Base-by-base conservation (phyloP, 2,113 vertebrate species). In the Rhipidura dahli region DNA sequence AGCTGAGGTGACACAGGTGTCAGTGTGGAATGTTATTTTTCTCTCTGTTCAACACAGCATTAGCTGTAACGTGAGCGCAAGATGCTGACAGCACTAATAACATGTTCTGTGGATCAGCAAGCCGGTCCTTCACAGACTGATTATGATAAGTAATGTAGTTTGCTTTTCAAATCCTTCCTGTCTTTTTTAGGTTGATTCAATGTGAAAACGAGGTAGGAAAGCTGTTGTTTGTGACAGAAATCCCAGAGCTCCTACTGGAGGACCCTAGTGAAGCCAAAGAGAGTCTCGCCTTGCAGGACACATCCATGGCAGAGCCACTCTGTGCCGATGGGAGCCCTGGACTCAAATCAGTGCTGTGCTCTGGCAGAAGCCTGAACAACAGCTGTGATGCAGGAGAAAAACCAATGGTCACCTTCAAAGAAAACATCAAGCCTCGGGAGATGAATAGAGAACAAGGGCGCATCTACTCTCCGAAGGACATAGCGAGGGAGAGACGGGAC, bases 351-450 rank as follows among this genome's bases (percentile, higher is more conserved):
- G 99, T 99, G 85, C 98, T 99, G 68, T 99, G 99, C 1, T 98
- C 97, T 31, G 99, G 99, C 89, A 99, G 99, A 96, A 98, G 95
- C 66, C 98, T 98, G 79, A 99, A 97, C 97, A 98, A 97, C 37
- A 98, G 87, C 97, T 98, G 98, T 13, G 99, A 99, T 27, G 28
- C 97, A 13, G 97, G 98, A 65, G 99, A 99, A 83, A 99, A 99
- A 37, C 99, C 99, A 6, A 97, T 99, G 92, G 99, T 99, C 93
- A 99, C 99, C 5, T 99, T 99, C 97, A 99, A 99, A 93, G 99
- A 99, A 97, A 99, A 99, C 95, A 99, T 99, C 97, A 99, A 99
- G 95, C 99, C 99, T 16, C 96, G 98, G 44, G 99, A 99, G 92
- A 97, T 96, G 78, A 98, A 98, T 97, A 98, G 98, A 63, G 99